A percentile compares a stretch with the other conserved stretches of the same genome.
These are phyloP conservation scores for Drosophila simulans DNA, from an alignment of 1,140 invertebrate genomes.

Conservation along the genomic window DNA sequence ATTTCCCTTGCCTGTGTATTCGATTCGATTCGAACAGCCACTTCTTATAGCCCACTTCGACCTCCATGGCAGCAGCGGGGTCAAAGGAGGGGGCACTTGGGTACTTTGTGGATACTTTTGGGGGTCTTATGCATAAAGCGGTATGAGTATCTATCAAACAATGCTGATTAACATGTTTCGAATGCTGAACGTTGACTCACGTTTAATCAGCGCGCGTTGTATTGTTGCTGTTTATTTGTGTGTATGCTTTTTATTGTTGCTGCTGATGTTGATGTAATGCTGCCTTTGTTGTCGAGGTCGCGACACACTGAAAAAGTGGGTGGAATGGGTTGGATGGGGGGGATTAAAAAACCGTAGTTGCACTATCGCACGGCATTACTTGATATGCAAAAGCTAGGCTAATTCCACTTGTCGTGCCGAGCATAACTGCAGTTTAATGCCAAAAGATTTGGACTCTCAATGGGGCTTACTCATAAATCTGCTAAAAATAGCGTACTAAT, in stretches of 20 bases:
- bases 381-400: conserved; percentile 27
- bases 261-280: conserved; percentile 37
- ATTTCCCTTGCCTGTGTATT: conserved; percentile 34
- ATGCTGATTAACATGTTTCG: conserved; percentile 49
- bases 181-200: conserved; percentile 39
- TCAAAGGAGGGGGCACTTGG: conserved; percentile 20
- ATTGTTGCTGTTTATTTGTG: conserved; percentile 1
- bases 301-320: conserved; percentile 20
- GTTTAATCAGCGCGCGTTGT: conserved; percentile 37
- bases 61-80: conserved; percentile 3
- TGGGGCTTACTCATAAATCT: too few relatives aligned
- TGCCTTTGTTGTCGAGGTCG: conserved; percentile 37
- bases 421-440: conserved; percentile 6
- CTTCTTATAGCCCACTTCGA: background rate
- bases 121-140: conserved; percentile 9
- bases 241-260: conserved; percentile 1
- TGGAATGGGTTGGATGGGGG: conserved; percentile 8
- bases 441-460: too few relatives aligned
- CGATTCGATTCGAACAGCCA: conserved; percentile 14
- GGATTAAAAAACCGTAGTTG: conserved; percentile 7
- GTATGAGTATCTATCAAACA: conserved; percentile 23
- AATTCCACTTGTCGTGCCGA: background rate
- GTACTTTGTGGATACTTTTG: background rate
- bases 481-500: background rate
- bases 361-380: conserved; percentile 31